These are phyloP conservation scores for Paracanthobrama guichenoti DNA, from an alignment of 2,113 vertebrate species.

Conservation along the genomic window DNA sequence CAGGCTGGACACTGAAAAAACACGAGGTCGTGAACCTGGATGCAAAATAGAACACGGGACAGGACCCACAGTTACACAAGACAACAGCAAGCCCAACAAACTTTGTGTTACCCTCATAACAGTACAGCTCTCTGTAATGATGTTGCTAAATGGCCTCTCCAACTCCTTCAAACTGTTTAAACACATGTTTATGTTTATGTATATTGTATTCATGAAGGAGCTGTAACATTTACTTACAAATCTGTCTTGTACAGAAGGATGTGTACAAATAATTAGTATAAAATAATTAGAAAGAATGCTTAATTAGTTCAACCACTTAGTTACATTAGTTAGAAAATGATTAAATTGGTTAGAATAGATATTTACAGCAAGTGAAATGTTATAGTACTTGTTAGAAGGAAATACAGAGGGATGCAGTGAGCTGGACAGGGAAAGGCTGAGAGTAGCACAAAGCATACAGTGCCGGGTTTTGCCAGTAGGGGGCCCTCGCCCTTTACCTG, in stretches of 20 bases:
- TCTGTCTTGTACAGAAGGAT: background rate
- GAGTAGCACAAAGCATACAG: slow-evolving; percentile 68
- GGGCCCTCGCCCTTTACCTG: slow-evolving; percentile 80
- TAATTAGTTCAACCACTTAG: background rate
- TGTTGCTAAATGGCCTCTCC: background rate
- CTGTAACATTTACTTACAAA: background rate
- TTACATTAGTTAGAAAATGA: background rate
- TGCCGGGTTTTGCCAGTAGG: slow-evolving; percentile 64
- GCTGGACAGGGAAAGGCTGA: slow-evolving; percentile 42
- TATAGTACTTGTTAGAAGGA: background rate
- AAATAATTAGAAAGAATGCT: background rate
- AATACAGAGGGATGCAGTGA: slow-evolving; percentile 35
- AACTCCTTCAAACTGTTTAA: background rate
- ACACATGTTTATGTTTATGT: background rate
- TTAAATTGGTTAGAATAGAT: slow-evolving; percentile 10
- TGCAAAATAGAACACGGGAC: slow-evolving; percentile 71
- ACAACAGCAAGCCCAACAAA: slow-evolving; percentile 66
- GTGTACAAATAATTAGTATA: background rate
- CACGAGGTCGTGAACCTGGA: slow-evolving; percentile 82
- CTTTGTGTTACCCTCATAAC: slow-evolving; percentile 57
- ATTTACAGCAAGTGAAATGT: background rate
- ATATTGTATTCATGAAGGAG: too few relatives aligned
- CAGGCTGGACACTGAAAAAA: slow-evolving; percentile 94
- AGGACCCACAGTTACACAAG: slow-evolving; percentile 64
- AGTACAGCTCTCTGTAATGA: slow-evolving; percentile 33